Percentiles rank a stretch among this genome's conserved stretches.
phyloP scores from a whole-genome alignment of 2,888 invertebrate genomes.

The Penaeus monodon region DNA sequence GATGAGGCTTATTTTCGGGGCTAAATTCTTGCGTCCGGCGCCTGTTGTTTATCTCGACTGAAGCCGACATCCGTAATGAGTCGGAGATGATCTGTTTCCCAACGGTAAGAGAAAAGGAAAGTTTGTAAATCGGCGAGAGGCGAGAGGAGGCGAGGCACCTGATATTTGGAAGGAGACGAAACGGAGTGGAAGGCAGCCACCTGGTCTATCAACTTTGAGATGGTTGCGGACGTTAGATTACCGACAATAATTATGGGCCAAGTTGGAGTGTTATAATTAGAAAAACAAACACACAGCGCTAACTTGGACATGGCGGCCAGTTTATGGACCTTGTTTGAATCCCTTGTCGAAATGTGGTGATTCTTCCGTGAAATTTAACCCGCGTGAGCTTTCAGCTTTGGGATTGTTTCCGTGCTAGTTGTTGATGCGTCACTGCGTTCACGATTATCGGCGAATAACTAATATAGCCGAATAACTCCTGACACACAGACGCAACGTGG shows the following conservation, averaged over 20 bases:
- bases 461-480: not conserved
- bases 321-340: conserved; percentile 51
- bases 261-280: conserved; percentile 61
- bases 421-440: no score
- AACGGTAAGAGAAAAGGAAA: no score
- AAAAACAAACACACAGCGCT: conserved; percentile 60
- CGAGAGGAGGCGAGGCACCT: not conserved
- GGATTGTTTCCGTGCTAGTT: no score
- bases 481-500: not conserved
- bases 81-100: no score
- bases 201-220: conserved; percentile 58
- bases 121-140: not conserved
- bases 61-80: no score
- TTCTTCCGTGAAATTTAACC: not conserved
- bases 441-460: no score
- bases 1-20: not conserved
- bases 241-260: conserved; percentile 60
- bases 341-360: conserved; percentile 8
- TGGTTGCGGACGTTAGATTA: conserved; percentile 60
- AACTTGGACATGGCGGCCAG: conserved; percentile 60
- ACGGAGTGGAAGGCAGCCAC: conserved; percentile 42
- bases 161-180: conserved; percentile 32
- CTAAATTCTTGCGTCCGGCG: no score
- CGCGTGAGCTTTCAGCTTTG: not conserved
- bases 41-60: no score